A percentile compares a stretch with the other conserved stretches of the same genome.
Conservation (phyloP, 2,113 vertebrate genomes). For the Ursus arctos region DNA sequence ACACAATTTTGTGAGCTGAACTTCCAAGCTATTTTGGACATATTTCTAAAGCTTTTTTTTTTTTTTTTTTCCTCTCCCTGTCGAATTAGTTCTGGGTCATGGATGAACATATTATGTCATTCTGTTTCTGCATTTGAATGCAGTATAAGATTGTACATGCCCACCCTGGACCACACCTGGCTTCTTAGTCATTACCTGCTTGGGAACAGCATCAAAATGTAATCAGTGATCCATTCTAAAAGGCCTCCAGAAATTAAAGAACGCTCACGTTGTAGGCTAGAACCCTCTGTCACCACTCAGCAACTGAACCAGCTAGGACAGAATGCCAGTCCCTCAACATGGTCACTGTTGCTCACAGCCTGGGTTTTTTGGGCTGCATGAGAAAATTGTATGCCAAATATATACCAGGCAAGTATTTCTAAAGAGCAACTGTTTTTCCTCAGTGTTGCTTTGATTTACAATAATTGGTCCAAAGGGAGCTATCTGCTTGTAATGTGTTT, state of each 20-base stretch:
- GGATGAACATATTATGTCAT: neutral
- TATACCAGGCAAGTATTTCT: slow-evolving; percentile 21
- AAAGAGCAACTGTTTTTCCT: slow-evolving; percentile 48
- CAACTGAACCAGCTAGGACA: neutral
- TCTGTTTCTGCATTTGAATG: neutral
- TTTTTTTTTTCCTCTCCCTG: neutral
- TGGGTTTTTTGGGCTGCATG: neutral
- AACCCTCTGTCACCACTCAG: slow-evolving; percentile 10
- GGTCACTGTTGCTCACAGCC: neutral
- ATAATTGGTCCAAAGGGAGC: slow-evolving; percentile 63
- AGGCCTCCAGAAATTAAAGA: neutral
- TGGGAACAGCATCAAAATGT: neutral
- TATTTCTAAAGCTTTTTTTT: slow-evolving; percentile 30
- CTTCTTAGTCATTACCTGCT: neutral
- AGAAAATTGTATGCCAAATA: slow-evolving; percentile 18
- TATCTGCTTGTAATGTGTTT: slow-evolving; percentile 62
- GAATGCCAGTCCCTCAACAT: neutral
- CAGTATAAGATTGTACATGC: neutral
- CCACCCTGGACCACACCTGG: neutral
- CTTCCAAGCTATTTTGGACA: slow-evolving; percentile 31
- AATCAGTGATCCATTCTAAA: slow-evolving; percentile 46
- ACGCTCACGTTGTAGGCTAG: neutral
- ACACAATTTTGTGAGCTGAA: neutral
- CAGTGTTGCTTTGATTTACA: slow-evolving; percentile 53
- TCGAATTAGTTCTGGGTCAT: slow-evolving; percentile 52